Evolutionary conservation across 2,888 invertebrate genomes (phyloP), one percentile per base, ranked within the genome.

Genomic region (Caenorhabditis macrosperma): DNA sequence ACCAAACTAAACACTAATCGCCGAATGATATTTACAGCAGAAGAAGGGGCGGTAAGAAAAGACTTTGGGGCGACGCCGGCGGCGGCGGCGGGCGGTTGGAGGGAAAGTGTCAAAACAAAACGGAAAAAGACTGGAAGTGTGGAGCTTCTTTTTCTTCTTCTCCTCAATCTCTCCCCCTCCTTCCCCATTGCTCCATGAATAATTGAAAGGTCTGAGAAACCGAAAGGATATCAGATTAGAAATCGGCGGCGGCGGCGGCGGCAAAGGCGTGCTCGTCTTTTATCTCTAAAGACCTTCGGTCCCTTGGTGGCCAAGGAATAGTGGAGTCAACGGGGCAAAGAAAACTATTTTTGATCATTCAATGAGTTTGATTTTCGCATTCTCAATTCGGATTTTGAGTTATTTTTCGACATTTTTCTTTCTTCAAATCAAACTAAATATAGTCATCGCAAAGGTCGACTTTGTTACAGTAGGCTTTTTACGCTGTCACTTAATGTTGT

Each of bases 1-100:
- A 59, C 68, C 69, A 60, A 69, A 69, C 60, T 63, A 72, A 72
- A 72, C 63, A 72, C 72, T 72, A 69, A 69, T 69, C 69, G 59
- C 26, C 48, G 22, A 17, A 44, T 17, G 44, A 44, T 44, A 44
- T 44, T 44, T 44, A 4, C 22, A 59, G 44, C 61, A 48, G 61
- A 38, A 57, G 17, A 54, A 22, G 4, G 20, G 28, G 48, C 20
- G 4, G 35, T 44, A 55, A 64, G 38, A 38, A 38, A 38, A 38
- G 38, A 38, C 38, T 38, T 38, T 38, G 38, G 15, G n/a, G 41
- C 24, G 35, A 17, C 20, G 15, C n/a, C n/a, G 15, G 38, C 57
- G 24, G 68, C 50, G 59, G 59, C 68, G 60, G 24, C 54, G 28
- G 50, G 22, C 35, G 48, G 28, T 55, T 28, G n/a, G 30, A 38